Evolutionary conservation across 2,113 vertebrate genomes (phyloP), one percentile per base, ranked within the genome.

Genomic region (Tapirus terrestris): DNA sequence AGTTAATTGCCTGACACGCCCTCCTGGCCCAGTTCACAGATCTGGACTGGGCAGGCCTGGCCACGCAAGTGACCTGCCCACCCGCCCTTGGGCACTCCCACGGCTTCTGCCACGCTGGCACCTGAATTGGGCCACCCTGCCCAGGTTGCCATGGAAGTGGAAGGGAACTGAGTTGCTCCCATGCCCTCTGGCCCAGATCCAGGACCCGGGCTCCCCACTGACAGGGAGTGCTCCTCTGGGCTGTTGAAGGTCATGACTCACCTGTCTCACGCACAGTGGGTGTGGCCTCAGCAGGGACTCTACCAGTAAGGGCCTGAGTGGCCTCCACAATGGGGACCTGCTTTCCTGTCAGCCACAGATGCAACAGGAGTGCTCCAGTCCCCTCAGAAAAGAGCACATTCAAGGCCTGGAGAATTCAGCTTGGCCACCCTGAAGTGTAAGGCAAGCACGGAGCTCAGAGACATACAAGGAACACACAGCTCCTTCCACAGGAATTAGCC

Each of bases 1-100:
- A 1, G 61, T 61, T 91, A 97, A 96, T 97, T 96, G 87, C 83
- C 94, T 0, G 43, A 53, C 93, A 96, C 96, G 5, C 97, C 97
- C 58, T 97, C 73, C 82, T 93, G 68, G 94, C 94, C 96, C 84
- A 94, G 87, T 96, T 97, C 75, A 65, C 29, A 27, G 84, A 86
- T 36, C 60, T 83, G 73, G 68, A 97, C 48, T 6, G 1, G 95
- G 83, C 93, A 97, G 80, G 89, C 93, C 91, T 94, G 84, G 95
- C 94, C 94, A 84, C 0, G 63, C 76, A 95, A 93, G 79, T 93
- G 86, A 95, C 92, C 87, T 97, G 53, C 96, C 96, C 85, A 84
- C 56, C 63, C 2, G n/a, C 94, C 92, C 53, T 73, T 76, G 58
- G 94, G 83, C 63, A 92, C 92, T 96, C 90, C 95, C 94, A 94